These are phyloP conservation scores for Triplophysa rosa DNA, from an alignment of 2,113 vertebrate species.

Conservation along the genomic window DNA sequence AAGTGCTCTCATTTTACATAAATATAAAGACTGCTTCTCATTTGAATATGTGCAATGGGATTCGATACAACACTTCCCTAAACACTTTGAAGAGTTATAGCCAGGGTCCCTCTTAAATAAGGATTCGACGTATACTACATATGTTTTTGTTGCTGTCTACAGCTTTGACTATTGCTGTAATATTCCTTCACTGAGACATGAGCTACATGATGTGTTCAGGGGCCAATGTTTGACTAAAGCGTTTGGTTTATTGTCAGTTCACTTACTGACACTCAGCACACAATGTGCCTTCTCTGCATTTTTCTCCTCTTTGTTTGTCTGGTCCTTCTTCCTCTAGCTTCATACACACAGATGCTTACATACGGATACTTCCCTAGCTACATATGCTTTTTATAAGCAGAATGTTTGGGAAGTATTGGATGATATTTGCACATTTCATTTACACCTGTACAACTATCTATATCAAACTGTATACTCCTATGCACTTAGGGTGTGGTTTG, in stretches of 20 bases:
- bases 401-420: slow-evolving; percentile 61
- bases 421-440: slow-evolving; percentile 70
- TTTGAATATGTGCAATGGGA: background rate
- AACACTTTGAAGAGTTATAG: background rate
- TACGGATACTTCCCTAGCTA: background rate
- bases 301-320: slow-evolving; percentile 34
- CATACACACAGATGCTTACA: slow-evolving; percentile 46
- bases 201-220: slow-evolving; percentile 17
- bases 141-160: slow-evolving; percentile 18
- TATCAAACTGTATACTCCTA: slow-evolving; percentile 64
- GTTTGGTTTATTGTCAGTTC: background rate
- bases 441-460: slow-evolving; percentile 51
- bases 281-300: slow-evolving; percentile 72
- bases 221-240: slow-evolving; percentile 38
- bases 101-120: background rate
- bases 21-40: background rate
- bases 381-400: slow-evolving; percentile 21
- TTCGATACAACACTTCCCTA: slow-evolving; percentile 8
- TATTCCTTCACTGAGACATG: background rate
- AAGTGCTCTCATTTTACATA: background rate
- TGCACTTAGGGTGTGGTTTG: slow-evolving; percentile 62
- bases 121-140: background rate
- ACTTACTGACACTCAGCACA: slow-evolving; percentile 57
- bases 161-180: slow-evolving; percentile 22
- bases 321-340: slow-evolving; percentile 48